phyloP scores from a whole-genome alignment of 1,140 invertebrate genomes.

The Drosophila bocqueti region DNA sequence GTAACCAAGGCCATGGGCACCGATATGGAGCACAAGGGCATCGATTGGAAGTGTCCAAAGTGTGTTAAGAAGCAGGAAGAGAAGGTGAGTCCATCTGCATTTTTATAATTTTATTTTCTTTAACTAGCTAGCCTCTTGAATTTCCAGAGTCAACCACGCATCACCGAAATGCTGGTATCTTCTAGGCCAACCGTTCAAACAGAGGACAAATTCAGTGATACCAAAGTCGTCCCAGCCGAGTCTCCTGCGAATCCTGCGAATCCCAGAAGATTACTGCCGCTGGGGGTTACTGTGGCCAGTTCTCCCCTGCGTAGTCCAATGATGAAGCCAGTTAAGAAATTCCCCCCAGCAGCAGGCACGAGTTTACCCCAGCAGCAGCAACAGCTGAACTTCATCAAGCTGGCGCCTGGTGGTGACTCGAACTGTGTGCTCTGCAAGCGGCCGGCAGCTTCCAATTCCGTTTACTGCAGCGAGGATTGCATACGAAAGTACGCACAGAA shows the following conservation, averaged over 20 bases:
- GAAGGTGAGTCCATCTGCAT: slow-evolving; percentile 46
- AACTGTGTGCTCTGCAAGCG: slow-evolving; percentile 91
- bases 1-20: slow-evolving; percentile 95
- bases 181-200: slow-evolving; percentile 9
- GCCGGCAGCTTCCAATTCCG: slow-evolving; percentile 88
- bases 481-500: slow-evolving; percentile 93
- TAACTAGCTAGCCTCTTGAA: background rate
- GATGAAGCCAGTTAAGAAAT: slow-evolving; percentile 23
- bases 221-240: slow-evolving; percentile 38
- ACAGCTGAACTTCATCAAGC: slow-evolving; percentile 62
- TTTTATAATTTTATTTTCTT: too few species aligned
- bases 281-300: slow-evolving; percentile 7
- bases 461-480: slow-evolving; percentile 95
- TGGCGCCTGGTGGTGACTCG: slow-evolving; percentile 17
- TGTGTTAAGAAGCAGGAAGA: slow-evolving; percentile 88
- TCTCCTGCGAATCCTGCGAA: background rate
- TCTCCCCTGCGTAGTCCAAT: slow-evolving; percentile 11
- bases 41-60: slow-evolving; percentile 96
- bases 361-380: slow-evolving; percentile 54
- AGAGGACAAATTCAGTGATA: slow-evolving; percentile 35
- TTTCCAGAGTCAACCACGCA: slow-evolving; percentile 68
- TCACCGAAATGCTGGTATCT: slow-evolving; percentile 70
- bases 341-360: background rate
- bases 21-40: slow-evolving; percentile 95
- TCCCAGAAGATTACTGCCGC: slow-evolving; percentile 19